Conservation (phyloP, 2,888 invertebrate genomes). For the Coleophora flavipennella region DNA sequence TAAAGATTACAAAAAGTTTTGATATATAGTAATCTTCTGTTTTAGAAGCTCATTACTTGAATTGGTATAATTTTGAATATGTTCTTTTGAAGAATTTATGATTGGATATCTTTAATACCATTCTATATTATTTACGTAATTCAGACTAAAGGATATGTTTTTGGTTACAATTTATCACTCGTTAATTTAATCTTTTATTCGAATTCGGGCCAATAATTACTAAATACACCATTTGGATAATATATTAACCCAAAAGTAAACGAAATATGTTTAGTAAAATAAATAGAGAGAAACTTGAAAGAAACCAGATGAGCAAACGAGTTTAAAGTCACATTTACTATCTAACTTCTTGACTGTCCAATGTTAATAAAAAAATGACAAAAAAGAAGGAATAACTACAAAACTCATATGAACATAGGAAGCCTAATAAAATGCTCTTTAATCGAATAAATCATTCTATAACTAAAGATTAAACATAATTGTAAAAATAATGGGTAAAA, state of each 20-base stretch:
- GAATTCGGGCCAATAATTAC: not conserved
- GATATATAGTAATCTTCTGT: not conserved
- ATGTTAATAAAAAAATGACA: constrained; percentile 36
- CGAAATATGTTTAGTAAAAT: constrained; percentile 16
- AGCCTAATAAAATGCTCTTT: constrained; percentile 8
- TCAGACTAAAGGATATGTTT: constrained; percentile 68
- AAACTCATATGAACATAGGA: constrained; percentile 16
- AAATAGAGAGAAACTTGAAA: constrained; percentile 7
- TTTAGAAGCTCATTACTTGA: not conserved
- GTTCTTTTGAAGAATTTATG: not conserved
- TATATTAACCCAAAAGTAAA: constrained; percentile 1
- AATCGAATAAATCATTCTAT: constrained; percentile 1
- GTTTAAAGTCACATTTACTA: constrained; percentile 70
- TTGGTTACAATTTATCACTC: constrained; percentile 59
- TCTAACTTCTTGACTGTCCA: constrained; percentile 35
- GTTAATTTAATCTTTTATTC: constrained; percentile 17
- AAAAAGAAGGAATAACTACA: constrained; percentile 26
- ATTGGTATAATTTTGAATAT: not conserved
- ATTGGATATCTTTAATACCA: constrained; percentile 12
- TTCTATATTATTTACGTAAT: constrained; percentile 32
- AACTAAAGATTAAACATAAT: constrained; percentile 4
- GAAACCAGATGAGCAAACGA: constrained; percentile 20
- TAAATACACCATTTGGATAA: not conserved
- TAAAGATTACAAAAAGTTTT: not conserved
- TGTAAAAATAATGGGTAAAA: not conserved